A percentile compares a stretch with the other conserved stretches of the same genome.
Evolutionary conservation across 2,797 vertebrate species (phyloP).

Genomic region (Sebastes variabilis): DNA sequence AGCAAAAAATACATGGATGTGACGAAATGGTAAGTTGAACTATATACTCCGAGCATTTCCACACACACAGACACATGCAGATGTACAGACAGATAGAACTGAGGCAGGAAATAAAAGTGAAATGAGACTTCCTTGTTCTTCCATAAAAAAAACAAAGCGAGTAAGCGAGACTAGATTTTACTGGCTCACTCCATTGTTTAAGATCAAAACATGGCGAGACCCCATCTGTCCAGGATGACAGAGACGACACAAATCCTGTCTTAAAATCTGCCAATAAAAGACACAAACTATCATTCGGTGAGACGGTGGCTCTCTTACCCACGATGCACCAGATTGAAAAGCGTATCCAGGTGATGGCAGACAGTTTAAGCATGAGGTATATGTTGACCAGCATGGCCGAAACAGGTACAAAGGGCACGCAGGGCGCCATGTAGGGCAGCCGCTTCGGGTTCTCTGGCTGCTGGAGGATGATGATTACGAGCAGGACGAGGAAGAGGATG

Average conservation of each 20-base stretch:
- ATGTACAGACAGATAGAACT: constrained; percentile 4
- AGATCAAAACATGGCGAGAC: neutral
- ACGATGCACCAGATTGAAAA: constrained; percentile 97
- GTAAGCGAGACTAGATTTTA: neutral
- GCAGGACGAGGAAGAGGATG: constrained; percentile 83
- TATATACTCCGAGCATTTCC: neutral
- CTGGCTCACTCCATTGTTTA: neutral
- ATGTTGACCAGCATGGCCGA: constrained; percentile 98
- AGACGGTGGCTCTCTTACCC: constrained; percentile 76
- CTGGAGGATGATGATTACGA: constrained; percentile 94
- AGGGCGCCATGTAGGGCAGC: constrained; percentile 97
- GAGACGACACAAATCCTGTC: neutral
- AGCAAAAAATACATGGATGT: neutral
- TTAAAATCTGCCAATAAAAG: neutral
- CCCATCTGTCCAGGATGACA: neutral
- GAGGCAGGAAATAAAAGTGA: constrained; percentile 20
- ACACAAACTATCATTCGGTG: neutral
- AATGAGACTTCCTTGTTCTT: constrained; percentile 13
- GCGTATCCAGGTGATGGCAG: constrained; percentile 96
- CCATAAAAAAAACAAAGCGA: neutral
- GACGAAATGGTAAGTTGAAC: neutral
- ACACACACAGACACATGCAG: constrained; percentile 9
- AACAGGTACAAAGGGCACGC: constrained; percentile 94
- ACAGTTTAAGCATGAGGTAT: constrained; percentile 99
- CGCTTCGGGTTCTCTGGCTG: constrained; percentile 98